Conservation (phyloP, 2,113 vertebrate genomes). For the Accipiter cooperii region DNA sequence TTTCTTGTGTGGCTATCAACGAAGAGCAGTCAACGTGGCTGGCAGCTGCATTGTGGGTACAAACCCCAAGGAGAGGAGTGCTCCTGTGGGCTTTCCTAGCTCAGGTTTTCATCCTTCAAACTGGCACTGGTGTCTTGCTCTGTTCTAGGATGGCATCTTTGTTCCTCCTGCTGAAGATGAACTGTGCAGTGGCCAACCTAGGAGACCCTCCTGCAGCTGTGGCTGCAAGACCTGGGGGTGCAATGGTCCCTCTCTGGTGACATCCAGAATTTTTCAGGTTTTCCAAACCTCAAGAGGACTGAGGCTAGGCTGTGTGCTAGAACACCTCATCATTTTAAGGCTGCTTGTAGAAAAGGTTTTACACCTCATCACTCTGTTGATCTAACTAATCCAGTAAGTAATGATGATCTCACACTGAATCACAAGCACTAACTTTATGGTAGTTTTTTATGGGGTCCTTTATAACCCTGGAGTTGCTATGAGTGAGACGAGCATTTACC, state of each 20-base stretch:
- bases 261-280: background rate
- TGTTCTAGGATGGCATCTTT: background rate
- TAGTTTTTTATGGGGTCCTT: background rate
- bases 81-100: background rate
- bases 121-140: rapidly evolving
- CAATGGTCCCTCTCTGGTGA: background rate
- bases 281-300: rapidly evolving
- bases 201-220: background rate
- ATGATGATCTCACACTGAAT: no score
- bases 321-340: rapidly evolving
- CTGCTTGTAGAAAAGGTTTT: background rate
- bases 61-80: background rate
- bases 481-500: background rate
- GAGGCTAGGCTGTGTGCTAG: background rate
- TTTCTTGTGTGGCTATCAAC: background rate
- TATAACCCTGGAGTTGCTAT: background rate
- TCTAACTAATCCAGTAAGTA: background rate
- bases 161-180: background rate
- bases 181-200: background rate
- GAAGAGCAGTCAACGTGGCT: rapidly evolving
- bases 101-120: background rate
- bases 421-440: background rate
- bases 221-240: no score
- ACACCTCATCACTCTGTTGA: background rate
- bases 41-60: background rate